phyloP scores from a whole-genome alignment of 35 echinoderm and acorn worm genomes.

The Lytechinus pictus region DNA sequence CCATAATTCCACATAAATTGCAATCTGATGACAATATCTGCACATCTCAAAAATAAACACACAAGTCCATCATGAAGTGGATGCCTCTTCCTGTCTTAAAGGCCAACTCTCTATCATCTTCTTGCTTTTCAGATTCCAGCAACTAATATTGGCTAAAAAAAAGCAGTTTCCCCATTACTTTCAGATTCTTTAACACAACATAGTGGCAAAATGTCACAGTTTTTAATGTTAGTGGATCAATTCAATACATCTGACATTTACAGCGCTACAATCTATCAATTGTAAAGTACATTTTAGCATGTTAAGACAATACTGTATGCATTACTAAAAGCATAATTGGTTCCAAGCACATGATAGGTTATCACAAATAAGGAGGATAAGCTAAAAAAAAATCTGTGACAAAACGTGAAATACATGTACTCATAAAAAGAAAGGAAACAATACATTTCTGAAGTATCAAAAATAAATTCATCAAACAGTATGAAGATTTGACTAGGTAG shows the following conservation, averaged over 20 bases:
- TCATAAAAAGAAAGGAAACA: too few relatives aligned
- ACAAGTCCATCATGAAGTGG: constrained; percentile 21
- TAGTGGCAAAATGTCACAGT: background rate
- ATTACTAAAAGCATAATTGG: too few relatives aligned
- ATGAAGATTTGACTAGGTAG: too few relatives aligned
- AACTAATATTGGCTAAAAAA: background rate
- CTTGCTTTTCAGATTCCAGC: background rate
- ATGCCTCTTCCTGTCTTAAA: constrained; percentile 1
- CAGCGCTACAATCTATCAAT: too few relatives aligned
- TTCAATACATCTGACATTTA: background rate
- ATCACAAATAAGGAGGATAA: too few relatives aligned
- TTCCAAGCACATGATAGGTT: too few relatives aligned
- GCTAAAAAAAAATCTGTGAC: too few relatives aligned
- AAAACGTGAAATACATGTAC: too few relatives aligned
- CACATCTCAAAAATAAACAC: constrained; percentile 41
- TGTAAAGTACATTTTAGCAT: too few relatives aligned
- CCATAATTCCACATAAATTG: constrained; percentile 38
- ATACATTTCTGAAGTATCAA: too few relatives aligned
- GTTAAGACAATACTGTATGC: too few relatives aligned
- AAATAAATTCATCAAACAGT: too few relatives aligned
- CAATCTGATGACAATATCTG: constrained; percentile 32
- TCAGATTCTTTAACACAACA: background rate
- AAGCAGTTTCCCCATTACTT: background rate
- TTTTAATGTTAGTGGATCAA: background rate
- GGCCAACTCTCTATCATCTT: background rate